Evolutionary conservation across 2,888 invertebrate species (phyloP).

Genomic region (Lysandra bellargus): DNA sequence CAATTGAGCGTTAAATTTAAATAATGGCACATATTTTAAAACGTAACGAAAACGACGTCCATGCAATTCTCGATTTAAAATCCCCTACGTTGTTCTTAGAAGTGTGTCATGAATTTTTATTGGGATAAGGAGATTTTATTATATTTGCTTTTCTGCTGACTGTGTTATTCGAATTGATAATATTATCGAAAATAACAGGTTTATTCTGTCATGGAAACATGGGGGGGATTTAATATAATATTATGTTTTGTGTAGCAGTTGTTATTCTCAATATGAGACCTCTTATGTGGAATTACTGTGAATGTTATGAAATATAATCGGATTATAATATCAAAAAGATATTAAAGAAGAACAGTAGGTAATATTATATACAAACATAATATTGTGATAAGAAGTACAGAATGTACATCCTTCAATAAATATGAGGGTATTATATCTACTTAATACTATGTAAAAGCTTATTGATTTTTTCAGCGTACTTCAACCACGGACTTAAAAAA

Average conservation of each 20-base stretch:
- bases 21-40: not conserved
- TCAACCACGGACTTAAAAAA: no score
- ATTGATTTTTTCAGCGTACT: no score
- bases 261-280: not conserved
- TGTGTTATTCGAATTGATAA: not conserved
- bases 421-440: no score
- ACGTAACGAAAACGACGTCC: not conserved
- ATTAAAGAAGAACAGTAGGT: not conserved
- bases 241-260: not conserved
- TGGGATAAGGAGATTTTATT: constrained; percentile 13
- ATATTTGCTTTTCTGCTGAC: constrained; percentile 3
- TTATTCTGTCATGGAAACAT: not conserved
- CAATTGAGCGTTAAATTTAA: not conserved
- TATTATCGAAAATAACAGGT: not conserved
- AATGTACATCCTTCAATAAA: no score
- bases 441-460: no score
- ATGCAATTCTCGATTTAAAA: constrained; percentile 15
- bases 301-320: not conserved
- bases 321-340: not conserved
- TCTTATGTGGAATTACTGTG: not conserved
- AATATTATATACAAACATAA: no score
- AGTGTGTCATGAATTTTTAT: constrained; percentile 20
- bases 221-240: not conserved
- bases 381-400: no score
- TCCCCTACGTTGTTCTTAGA: constrained; percentile 16